Evolutionary conservation across 2,113 vertebrate genomes (phyloP), one percentile per base, ranked within the genome.

Genomic region (Cheirogaleus medius): DNA sequence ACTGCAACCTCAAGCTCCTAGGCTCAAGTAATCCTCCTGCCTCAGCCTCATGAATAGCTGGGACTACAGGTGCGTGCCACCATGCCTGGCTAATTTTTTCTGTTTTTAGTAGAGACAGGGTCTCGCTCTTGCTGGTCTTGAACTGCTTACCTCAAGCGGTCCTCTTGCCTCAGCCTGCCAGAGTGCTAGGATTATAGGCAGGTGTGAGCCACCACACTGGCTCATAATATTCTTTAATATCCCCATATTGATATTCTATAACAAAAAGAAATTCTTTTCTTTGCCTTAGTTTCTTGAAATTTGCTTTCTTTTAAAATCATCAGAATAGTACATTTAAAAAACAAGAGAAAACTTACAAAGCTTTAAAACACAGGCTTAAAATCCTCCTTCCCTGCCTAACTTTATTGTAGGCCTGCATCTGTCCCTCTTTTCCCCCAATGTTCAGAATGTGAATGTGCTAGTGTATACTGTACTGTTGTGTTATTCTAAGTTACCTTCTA

Each of bases 311-410:
- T 81, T 47, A 42, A 87, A 83, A 76, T 20, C 47, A 63, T 89
- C 13, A 64, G 27, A 68, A 87, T 74, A 84, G 18, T 90, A 47
- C 66, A 81, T 71, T 90, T 92, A 58, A 68, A 96, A 96, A 97
- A 60, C 64, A 56, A 63, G 9, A 58, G 58, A 77, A 63, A 42
- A 52, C 54, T 71, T 77, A 66, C 44, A 77, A 27, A 83, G 73
- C 39, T 83, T 91, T 66, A 81, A 87, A 86, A 56, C 27, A 37
- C 23, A 80, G 34, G 8, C 87, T 49, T 76, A 52, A 47, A 69
- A 25, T 20, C 13, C 18, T 25, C 15, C 4, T 39, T 29, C 8
- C 1, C 34, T 15, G 2, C 32, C 13, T 23, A 25, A 27, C n/a
- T 54, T 77, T 68, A 25, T 54, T 66, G 0, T 0, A 49, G 63